Base-by-base conservation (phyloP, 1,140 invertebrate genomes). In the Euura saliciscinereae region DNA sequence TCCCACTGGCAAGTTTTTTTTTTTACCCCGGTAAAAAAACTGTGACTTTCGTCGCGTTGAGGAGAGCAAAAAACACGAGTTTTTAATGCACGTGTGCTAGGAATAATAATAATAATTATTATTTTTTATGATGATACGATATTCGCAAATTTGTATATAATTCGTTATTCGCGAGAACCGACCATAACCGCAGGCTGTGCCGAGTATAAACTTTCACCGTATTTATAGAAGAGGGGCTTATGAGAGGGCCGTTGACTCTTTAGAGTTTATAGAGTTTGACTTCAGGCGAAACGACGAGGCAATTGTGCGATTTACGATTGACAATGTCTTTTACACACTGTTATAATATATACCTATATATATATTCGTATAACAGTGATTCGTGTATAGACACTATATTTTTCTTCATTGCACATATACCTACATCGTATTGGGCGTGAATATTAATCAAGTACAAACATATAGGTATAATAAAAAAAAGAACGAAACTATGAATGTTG, bases 181-280 rank as follows among this genome's bases (percentile, higher is more conserved):
- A 59, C 51, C 51, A 2, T 59, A 59, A 11, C 10, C 10, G 51
- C 51, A 59, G 13, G 51, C 51, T 59, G 51, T 59, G 13, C 6
- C 8, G 3, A 59, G 51, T 59, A 59, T 59, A 59, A 59, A 59
- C 51, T 59, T 59, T 59, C 51, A 59, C 51, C 51, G 51, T 59
- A 59, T 59, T 59, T 59, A 59, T 59, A 59, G 51, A 59, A 59
- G 51, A 59, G 51, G 51, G 51, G 51, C 13, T n/a, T 59, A 8
- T 59, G 6, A 51, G 51, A n/a, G 51, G 51, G 51, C 51, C 51
- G 13, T 59, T 59, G 51, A 59, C 51, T 59, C 51, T 8, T 59
- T 59, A 28, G 0, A 28, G 28, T 28, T 28, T 28, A 28, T 28
- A 28, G 28, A 28, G 28, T 28, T 28, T 28, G 28, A 0, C 28